Evolutionary conservation across 2,797 vertebrate genomes (phyloP), one percentile per base, ranked within the genome.

Genomic region (Fringilla coelebs): DNA sequence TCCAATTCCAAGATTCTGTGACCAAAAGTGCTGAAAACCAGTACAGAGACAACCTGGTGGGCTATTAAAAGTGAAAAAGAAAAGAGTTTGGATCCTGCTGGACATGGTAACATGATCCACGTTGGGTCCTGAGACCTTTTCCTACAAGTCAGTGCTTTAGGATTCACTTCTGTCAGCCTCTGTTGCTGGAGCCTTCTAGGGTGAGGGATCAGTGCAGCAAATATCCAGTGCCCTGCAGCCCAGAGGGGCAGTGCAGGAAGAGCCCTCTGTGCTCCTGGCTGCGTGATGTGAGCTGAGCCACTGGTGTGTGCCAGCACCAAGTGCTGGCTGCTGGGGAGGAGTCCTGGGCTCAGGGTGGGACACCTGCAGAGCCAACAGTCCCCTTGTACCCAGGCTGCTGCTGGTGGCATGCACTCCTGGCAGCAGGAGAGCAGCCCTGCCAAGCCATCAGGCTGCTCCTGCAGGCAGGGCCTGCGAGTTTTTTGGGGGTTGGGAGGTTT

Each of bases 371-470:
- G 49, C 36, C 55, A 29, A 2, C 24, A 57, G 60, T 20, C 20
- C 20, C 20, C 31, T 46, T 0, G 0, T 28, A 18, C 3, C 48
- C 21, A 10, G 40, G 24, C 29, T 83, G 58, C 24, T 48, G 8
- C n/a, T 38, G 58, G 7, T 38, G 57, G 11, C 18, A 17, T 10
- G 55, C 28, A 11, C 57, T 45, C 14, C 67, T 73, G 41, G 51
- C 43, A 26, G 31, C 51, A 65, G 60, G 58, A 54, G 40, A 46
- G 58, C 60, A 49, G 55, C 32, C 63, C 31, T 1, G 1, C 34
- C 63, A 61, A 55, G 52, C 68, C 32, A 61, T 40, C 51, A n/a
- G 46, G 54, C 80, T 72, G 67, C 45, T 73, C n/a, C 72, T 88
- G 49, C 49, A 41, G 29, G 8, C n/a, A 63, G 9, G 17, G 6